Percentiles rank a stretch among this genome's conserved stretches.
These are phyloP conservation scores for Chascanopsetta lugubris DNA, from an alignment of 2,113 vertebrate genomes.

Conservation along the genomic window DNA sequence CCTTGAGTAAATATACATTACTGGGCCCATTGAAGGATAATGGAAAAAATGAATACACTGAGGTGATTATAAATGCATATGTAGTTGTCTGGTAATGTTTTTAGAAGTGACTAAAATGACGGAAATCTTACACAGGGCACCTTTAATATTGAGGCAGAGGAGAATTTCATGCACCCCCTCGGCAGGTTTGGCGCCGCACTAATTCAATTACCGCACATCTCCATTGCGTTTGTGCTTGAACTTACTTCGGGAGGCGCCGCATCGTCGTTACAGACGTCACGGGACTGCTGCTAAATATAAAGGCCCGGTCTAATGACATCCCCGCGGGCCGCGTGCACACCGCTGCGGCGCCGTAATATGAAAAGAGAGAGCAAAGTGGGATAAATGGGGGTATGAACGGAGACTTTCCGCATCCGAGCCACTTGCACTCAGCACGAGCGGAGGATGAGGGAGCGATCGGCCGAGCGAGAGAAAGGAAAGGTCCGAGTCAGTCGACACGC, in stretches of 20 bases:
- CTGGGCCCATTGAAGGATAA: no score
- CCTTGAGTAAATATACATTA: no score
- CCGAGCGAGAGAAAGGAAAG: constrained; percentile 21
- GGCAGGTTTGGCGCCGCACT: neutral
- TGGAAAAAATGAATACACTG: no score
- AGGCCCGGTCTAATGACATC: constrained; percentile 31
- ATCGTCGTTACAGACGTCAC: constrained; percentile 13
- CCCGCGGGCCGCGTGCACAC: constrained; percentile 13
- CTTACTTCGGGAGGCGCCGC: constrained; percentile 2
- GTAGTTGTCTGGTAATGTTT: no score
- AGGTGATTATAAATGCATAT: no score
- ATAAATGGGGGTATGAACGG: constrained; percentile 43
- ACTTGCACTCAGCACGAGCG: constrained; percentile 48
- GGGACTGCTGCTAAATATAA: constrained; percentile 28
- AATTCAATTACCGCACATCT: neutral
- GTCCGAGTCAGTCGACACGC: constrained; percentile 9
- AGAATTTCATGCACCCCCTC: neutral
- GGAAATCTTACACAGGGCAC: neutral
- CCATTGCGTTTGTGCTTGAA: constrained; percentile 9
- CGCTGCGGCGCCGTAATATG: constrained; percentile 15
- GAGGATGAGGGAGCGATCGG: constrained; percentile 35
- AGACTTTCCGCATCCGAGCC: constrained; percentile 42
- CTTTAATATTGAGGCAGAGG: neutral
- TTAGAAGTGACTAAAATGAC: no score
- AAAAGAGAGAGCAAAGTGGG: constrained; percentile 25